Evolutionary conservation across 2,113 vertebrate species (phyloP).

Genomic region (Sturnira hondurensis): DNA sequence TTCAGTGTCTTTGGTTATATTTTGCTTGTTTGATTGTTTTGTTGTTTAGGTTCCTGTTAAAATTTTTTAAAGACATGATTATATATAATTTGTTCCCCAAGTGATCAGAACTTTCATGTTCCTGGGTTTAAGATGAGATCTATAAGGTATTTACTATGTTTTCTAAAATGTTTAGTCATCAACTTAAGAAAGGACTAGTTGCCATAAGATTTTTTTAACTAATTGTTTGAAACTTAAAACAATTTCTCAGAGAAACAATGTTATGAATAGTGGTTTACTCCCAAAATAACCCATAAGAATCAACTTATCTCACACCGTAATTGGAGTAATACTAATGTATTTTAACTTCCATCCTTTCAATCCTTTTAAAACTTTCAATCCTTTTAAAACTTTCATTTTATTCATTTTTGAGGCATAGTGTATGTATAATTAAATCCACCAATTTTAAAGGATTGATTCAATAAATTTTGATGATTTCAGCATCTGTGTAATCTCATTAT

Average conservation of each 20-base stretch:
- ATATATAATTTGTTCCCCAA: background rate
- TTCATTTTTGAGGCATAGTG: background rate
- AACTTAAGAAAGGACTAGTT: background rate
- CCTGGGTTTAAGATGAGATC: background rate
- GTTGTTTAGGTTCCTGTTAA: too few relatives aligned
- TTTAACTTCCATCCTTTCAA: too few relatives aligned
- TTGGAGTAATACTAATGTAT: background rate
- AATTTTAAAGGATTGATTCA: background rate
- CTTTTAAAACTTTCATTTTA: background rate
- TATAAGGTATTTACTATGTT: background rate
- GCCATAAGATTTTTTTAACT: background rate
- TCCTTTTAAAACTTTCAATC: background rate
- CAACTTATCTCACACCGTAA: background rate
- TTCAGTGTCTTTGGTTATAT: too few relatives aligned
- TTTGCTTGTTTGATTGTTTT: too few relatives aligned
- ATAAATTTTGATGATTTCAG: background rate
- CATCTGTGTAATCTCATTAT: background rate
- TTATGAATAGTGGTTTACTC: background rate
- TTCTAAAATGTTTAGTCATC: background rate
- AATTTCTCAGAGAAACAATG: background rate
- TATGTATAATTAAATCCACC: background rate
- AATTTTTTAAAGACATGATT: background rate
- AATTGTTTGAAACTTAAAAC: conserved; percentile 4
- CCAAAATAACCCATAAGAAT: background rate
- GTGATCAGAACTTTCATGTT: background rate